These are phyloP conservation scores for Nowickia ferox DNA, from an alignment of 2,888 invertebrate species.

Conservation along the genomic window DNA sequence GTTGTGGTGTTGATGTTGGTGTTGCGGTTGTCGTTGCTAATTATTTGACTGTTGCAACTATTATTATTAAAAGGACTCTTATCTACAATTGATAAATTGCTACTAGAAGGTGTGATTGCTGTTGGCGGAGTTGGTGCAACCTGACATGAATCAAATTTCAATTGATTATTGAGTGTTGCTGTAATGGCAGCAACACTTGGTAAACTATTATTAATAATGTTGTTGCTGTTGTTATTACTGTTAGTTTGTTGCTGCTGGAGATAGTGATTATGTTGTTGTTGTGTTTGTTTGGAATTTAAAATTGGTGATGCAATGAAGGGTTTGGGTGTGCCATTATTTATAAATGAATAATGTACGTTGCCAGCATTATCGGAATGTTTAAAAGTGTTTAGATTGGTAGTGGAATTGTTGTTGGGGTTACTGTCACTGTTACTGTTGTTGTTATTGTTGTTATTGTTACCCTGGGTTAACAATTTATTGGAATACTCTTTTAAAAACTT, in stretches of 20 bases:
- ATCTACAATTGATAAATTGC: conserved; percentile 69
- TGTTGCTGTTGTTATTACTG: conserved; percentile 58
- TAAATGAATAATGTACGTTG: conserved; percentile 64
- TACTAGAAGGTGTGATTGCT: conserved; percentile 69
- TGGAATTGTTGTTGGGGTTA: conserved; percentile 56
- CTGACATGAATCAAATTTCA: conserved; percentile 81
- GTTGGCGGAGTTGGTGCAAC: conserved; percentile 74
- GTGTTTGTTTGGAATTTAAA: conserved; percentile 53
- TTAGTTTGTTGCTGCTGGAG: conserved; percentile 56
- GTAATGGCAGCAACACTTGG: conserved; percentile 77
- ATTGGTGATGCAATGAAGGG: conserved; percentile 57
- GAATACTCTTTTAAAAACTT: conserved; percentile 82
- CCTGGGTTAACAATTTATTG: conserved; percentile 78
- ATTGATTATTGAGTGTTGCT: conserved; percentile 81
- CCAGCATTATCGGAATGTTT: conserved; percentile 51
- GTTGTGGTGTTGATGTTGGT: conserved; percentile 60
- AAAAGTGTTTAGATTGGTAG: conserved; percentile 66
- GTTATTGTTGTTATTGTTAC: conserved; percentile 73
- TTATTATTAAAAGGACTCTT: conserved; percentile 65
- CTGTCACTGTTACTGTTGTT: conserved; percentile 66
- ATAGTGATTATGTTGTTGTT: conserved; percentile 57
- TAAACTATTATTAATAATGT: conserved; percentile 70
- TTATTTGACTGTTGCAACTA: conserved; percentile 68
- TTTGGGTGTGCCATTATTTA: conserved; percentile 70
- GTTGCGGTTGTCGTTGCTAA: conserved; percentile 69